Evolutionary conservation across 2,113 vertebrate species (phyloP).

Genomic region (Chlorodrepanis virens): DNA sequence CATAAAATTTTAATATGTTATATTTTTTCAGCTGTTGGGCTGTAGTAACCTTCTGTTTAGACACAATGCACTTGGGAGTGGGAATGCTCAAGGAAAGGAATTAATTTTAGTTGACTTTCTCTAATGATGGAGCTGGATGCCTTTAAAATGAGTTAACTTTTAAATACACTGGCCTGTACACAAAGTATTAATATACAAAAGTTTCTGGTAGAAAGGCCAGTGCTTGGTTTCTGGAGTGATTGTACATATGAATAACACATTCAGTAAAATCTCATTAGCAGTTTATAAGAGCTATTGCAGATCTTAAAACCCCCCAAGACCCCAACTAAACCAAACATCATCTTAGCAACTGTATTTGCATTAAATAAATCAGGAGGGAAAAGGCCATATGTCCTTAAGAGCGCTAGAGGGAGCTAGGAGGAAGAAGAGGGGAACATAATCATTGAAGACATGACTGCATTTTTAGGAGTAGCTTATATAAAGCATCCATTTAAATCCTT

Average conservation of each 20-base stretch:
- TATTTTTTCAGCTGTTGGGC: not conserved
- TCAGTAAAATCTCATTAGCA: not conserved
- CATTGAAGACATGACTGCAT: not conserved
- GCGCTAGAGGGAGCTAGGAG: constrained; percentile 51
- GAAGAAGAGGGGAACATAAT: not conserved
- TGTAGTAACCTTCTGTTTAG: not conserved
- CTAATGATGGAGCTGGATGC: not conserved
- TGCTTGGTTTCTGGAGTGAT: not conserved
- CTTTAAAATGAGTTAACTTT: not conserved
- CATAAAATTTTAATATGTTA: not conserved
- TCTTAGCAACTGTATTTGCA: not conserved
- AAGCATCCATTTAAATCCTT: not conserved
- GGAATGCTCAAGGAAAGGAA: not conserved
- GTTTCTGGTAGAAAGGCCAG: not conserved
- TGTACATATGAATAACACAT: not conserved
- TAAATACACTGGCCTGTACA: not conserved
- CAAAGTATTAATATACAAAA: not conserved
- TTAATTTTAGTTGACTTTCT: not conserved
- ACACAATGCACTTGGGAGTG: not conserved
- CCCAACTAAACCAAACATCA: not conserved
- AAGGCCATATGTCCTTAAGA: not conserved
- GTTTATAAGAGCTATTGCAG: not conserved
- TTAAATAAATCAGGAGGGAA: not conserved
- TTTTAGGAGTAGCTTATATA: not conserved
- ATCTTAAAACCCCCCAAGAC: not conserved